Evolutionary conservation across 2,797 vertebrate species (phyloP).

Genomic region (Lepus townsendii): DNA sequence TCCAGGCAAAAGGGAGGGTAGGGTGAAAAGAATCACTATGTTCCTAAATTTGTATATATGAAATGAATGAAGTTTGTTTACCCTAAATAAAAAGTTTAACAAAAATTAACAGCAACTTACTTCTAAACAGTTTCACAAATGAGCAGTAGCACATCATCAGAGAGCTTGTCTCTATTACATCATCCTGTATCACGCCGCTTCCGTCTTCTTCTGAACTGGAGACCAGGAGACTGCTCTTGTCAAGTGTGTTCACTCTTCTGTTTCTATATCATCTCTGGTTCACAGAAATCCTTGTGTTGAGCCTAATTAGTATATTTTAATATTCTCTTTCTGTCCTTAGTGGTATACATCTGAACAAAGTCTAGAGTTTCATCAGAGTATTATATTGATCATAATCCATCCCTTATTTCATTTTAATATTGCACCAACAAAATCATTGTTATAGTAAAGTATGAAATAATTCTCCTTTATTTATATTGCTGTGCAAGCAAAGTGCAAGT

Average conservation of each 20-base stretch:
- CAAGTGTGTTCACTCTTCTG: background rate
- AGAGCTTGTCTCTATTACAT: background rate
- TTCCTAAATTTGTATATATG: no score
- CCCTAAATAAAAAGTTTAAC: background rate
- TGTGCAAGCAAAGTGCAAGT: background rate
- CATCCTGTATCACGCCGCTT: background rate
- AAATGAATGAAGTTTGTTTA: no score
- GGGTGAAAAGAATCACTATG: no score
- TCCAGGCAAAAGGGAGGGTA: background rate
- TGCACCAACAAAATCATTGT: background rate
- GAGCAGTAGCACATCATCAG: background rate
- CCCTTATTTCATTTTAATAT: background rate
- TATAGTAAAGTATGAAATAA: background rate
- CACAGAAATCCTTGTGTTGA: slow-evolving; percentile 9
- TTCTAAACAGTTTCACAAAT: background rate
- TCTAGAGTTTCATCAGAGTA: background rate
- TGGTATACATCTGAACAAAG: background rate
- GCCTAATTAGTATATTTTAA: background rate
- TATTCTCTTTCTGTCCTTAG: background rate
- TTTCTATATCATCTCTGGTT: background rate
- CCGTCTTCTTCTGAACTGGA: background rate
- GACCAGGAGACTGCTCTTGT: background rate
- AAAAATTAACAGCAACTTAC: background rate
- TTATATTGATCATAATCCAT: background rate
- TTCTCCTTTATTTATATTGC: background rate